phyloP scores from a whole-genome alignment of 1,140 invertebrate genomes.

The Arctopsyche grandis region DNA sequence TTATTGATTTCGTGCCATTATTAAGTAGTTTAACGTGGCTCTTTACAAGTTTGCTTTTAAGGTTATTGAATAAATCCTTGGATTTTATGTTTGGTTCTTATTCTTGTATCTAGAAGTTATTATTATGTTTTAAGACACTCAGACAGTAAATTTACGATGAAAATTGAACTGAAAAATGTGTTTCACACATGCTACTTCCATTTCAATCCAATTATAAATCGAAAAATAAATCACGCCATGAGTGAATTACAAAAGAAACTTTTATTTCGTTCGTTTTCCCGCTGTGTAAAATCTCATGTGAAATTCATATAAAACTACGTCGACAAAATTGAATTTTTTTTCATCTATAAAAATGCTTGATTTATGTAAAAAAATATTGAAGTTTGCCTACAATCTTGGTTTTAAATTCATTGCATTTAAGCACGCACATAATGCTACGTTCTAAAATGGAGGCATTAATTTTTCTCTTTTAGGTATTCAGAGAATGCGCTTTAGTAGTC shows the following conservation, averaged over 20 bases:
- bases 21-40: constrained; percentile 10
- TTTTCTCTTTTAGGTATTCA: constrained; percentile 2
- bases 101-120: background rate
- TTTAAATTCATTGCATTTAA: constrained; percentile 15
- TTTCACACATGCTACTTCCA: no score
- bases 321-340: background rate
- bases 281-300: background rate
- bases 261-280: no score
- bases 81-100: constrained; percentile 11
- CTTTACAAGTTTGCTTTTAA: constrained; percentile 16
- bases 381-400: background rate
- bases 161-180: no score
- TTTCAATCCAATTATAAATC: no score
- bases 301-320: background rate
- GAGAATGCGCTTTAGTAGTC: background rate
- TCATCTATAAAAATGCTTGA: constrained; percentile 1
- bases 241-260: no score
- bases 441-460: background rate
- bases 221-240: no score
- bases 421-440: constrained; percentile 6
- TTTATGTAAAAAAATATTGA: constrained; percentile 12
- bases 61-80: constrained; percentile 36
- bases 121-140: no score
- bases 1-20: background rate
- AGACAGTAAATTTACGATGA: no score